These are phyloP conservation scores for Speoplatyrhinus poulsoni DNA, from an alignment of 2,113 vertebrate species.

Conservation along the genomic window DNA sequence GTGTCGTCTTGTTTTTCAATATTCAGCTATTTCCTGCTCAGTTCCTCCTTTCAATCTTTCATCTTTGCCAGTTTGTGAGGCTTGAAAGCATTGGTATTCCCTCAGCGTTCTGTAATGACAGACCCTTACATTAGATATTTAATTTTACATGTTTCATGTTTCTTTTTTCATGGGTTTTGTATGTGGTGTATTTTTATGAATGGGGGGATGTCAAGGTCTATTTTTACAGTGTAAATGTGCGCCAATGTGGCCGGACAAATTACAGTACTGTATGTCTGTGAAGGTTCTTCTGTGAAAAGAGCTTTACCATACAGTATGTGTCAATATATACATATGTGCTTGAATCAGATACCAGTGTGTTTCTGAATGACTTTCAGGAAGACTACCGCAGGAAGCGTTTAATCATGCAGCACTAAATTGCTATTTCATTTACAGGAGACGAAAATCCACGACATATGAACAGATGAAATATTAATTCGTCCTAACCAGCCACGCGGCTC, in stretches of 20 bases:
- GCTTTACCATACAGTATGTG: neutral
- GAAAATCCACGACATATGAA: conserved; percentile 50
- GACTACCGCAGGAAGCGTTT: conserved; percentile 20
- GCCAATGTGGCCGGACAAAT: neutral
- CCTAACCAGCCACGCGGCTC: conserved; percentile 44
- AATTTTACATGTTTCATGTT: conserved; percentile 50
- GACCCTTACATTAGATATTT: conserved; percentile 35
- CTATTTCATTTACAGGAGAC: conserved; percentile 35
- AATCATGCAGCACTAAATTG: conserved; percentile 34
- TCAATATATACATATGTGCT: neutral
- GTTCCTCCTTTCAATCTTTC: neutral
- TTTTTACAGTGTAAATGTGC: conserved; percentile 45
- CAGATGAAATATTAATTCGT: conserved; percentile 64
- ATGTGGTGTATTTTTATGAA: conserved; percentile 52
- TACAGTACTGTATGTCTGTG: neutral
- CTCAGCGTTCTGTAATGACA: conserved; percentile 26
- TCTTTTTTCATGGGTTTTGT: conserved; percentile 51
- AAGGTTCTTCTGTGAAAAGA: no score
- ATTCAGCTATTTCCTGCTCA: neutral
- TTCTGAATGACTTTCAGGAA: conserved; percentile 12
- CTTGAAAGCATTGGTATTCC: conserved; percentile 7
- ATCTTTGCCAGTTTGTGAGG: neutral
- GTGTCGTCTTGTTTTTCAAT: no score
- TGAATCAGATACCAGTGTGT: neutral
- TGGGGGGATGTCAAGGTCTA: conserved; percentile 52